phyloP scores from a whole-genome alignment of 64 coral and sea anemone genomes.

The Actinia equina region DNA sequence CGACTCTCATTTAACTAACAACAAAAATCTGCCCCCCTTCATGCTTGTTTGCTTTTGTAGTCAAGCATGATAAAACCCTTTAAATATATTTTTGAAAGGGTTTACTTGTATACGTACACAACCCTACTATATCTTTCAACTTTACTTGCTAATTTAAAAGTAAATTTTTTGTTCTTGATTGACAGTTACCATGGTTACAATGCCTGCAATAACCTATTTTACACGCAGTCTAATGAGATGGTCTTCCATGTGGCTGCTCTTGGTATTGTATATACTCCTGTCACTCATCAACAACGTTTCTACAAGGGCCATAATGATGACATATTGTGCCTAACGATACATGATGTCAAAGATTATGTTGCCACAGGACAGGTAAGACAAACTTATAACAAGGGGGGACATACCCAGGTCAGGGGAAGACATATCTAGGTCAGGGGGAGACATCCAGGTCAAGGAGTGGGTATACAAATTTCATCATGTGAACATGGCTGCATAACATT shows the following conservation, averaged over 20 bases:
- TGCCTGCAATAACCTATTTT: conserved; percentile 98
- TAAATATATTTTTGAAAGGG: no score
- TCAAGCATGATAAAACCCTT: no score
- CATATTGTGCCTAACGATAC: conserved; percentile 90
- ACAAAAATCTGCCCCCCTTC: no score
- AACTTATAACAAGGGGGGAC: no score
- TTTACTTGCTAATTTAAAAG: neutral
- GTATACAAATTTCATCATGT: no score
- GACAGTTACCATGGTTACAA: conserved; percentile 99
- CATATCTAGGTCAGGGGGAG: no score
- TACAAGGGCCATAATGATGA: conserved; percentile 96
- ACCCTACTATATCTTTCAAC: no score
- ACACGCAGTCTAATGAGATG: conserved; percentile 91
- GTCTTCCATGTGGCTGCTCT: conserved; percentile 92
- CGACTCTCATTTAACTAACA: neutral
- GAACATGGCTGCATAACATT: no score
- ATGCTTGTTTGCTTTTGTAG: no score
- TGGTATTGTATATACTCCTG: conserved; percentile 79
- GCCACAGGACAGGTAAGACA: conserved; percentile 87
- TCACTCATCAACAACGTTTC: conserved; percentile 85
- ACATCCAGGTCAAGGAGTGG: no score
- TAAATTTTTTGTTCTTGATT: neutral
- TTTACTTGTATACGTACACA: no score
- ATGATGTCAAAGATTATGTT: conserved; percentile 92
- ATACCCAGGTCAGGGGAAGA: no score